phyloP scores from a whole-genome alignment of 2,113 vertebrate species.

The Hippotragus niger region DNA sequence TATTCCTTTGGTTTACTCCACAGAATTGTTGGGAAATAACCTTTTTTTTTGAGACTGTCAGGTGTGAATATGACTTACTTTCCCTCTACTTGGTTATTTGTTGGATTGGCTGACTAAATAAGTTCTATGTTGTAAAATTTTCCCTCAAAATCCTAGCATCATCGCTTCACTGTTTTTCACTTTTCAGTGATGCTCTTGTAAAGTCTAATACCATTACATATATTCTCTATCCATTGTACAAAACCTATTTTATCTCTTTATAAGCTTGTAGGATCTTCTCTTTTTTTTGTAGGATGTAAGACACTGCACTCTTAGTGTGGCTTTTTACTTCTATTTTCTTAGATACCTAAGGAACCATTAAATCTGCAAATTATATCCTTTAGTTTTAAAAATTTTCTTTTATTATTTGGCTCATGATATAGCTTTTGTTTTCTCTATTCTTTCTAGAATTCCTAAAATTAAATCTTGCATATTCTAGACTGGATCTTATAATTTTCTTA shows the following conservation, averaged over 20 bases:
- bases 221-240: not conserved
- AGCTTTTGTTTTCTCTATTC: not conserved
- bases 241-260: not conserved
- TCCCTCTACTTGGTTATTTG: not conserved
- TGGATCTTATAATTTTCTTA: not conserved
- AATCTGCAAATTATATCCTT: not conserved
- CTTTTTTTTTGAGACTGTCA: not conserved
- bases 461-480: not conserved
- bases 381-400: conserved; percentile 1
- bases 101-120: not conserved
- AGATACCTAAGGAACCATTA: not conserved
- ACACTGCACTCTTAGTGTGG: not conserved
- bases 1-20: not conserved
- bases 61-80: not conserved
- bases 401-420: not conserved
- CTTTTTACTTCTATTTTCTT: not conserved
- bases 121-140: not conserved
- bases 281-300: not conserved
- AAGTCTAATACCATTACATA: not conserved
- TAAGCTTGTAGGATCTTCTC: not conserved
- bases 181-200: not conserved
- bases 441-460: conserved; percentile 13
- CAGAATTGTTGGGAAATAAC: not conserved
- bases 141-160: not conserved
- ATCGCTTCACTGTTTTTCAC: not conserved